phyloP scores from a whole-genome alignment of 2,113 vertebrate genomes.

The Tretioscincus oriximinensis region DNA sequence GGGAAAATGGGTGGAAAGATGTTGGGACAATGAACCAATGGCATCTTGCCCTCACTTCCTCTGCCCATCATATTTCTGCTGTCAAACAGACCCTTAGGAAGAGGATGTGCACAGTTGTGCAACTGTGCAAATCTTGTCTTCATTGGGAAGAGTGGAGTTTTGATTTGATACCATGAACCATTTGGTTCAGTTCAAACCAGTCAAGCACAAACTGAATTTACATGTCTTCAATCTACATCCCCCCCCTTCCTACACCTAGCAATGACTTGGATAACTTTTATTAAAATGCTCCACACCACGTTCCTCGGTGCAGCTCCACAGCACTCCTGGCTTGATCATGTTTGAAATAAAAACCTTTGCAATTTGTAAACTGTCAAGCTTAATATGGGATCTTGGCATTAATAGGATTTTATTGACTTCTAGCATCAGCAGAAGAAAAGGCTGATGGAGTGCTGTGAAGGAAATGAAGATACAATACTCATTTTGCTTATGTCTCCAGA shows the following conservation, averaged over 20 bases:
- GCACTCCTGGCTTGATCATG: slow-evolving; percentile 32
- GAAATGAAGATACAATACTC: slow-evolving; percentile 53
- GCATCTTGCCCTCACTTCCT: no score
- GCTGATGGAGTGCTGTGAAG: slow-evolving; percentile 49
- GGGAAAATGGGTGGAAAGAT: no score
- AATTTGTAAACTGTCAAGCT: slow-evolving; percentile 62
- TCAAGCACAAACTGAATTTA: no score
- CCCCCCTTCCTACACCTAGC: neutral
- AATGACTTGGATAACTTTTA: slow-evolving; percentile 19
- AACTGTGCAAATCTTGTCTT: no score
- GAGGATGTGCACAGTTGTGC: no score
- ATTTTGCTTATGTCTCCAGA: slow-evolving; percentile 47
- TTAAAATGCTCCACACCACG: slow-evolving; percentile 30
- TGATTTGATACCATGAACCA: no score
- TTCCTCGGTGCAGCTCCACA: slow-evolving; percentile 5
- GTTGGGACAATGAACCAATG: no score
- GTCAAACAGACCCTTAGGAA: no score
- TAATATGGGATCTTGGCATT: slow-evolving; percentile 55
- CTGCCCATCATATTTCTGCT: no score
- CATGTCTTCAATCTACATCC: no score
- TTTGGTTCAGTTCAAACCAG: no score
- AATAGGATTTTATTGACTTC: slow-evolving; percentile 64
- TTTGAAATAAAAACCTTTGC: slow-evolving; percentile 56
- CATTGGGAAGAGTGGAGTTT: no score
- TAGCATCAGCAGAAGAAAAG: slow-evolving; percentile 53